phyloP scores from a whole-genome alignment of 2,113 vertebrate species.

The Protomyctophum bolini region DNA sequence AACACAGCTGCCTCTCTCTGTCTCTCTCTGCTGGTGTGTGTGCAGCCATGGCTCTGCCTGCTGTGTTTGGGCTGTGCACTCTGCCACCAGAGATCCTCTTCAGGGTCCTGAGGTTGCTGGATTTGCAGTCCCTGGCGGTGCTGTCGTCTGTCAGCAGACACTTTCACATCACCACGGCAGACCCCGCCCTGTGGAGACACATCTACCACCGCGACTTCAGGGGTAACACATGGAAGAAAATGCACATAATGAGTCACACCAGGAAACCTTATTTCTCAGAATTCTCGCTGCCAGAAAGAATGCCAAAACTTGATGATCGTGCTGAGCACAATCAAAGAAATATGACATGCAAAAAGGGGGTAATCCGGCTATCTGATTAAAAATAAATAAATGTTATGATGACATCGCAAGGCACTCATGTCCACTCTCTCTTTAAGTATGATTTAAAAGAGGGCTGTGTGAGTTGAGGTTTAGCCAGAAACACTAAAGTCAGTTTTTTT shows the following conservation, averaged over 20 bases:
- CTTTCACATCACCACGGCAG: slow-evolving; percentile 77
- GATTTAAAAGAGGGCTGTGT: background rate
- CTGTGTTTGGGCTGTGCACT: slow-evolving; percentile 87
- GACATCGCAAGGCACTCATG: no score
- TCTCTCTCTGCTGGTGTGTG: slow-evolving; percentile 1
- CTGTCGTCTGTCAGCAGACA: slow-evolving; percentile 84
- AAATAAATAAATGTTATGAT: no score
- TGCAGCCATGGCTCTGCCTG: slow-evolving; percentile 89
- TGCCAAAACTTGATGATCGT: no score
- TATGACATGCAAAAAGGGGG: no score
- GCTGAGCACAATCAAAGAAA: no score
- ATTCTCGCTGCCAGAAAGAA: no score
- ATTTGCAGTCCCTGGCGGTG: slow-evolving; percentile 81
- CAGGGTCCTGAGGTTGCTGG: slow-evolving; percentile 87
- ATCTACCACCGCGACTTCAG: slow-evolving; percentile 87
- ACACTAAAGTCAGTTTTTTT: background rate
- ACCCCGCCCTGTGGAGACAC: slow-evolving; percentile 90
- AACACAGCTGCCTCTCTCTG: background rate
- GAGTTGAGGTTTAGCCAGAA: background rate
- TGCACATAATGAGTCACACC: no score
- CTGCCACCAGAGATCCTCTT: slow-evolving; percentile 92
- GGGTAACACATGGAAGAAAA: slow-evolving; percentile 69
- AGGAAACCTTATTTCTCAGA: no score
- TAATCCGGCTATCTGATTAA: no score
- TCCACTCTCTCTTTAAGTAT: background rate